Evolutionary conservation across 2,113 vertebrate species (phyloP).

Genomic region (Arvicanthis niloticus): DNA sequence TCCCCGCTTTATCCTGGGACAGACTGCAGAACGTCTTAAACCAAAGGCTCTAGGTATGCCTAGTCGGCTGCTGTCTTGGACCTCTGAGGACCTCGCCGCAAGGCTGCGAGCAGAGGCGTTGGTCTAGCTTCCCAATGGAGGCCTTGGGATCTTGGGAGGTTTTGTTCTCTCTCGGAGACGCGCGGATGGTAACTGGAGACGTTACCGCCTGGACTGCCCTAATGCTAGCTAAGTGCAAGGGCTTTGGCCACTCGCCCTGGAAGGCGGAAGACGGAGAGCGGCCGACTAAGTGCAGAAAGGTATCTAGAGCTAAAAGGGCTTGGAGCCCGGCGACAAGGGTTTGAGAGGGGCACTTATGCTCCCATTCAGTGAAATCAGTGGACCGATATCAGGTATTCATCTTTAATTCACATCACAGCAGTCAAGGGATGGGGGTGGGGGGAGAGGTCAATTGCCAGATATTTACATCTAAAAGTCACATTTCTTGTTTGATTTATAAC

Average conservation of each 20-base stretch:
- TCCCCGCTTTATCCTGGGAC: not conserved
- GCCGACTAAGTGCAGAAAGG: not conserved
- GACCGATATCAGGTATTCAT: conserved; percentile 94
- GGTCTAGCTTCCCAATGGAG: not conserved
- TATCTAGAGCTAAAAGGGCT: conserved; percentile 10
- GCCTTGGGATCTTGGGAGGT: no score
- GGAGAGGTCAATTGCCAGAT: conserved; percentile 85
- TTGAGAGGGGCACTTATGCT: conserved; percentile 47
- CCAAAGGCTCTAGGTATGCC: not conserved
- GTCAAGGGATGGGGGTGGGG: conserved; percentile 87
- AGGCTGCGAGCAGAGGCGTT: not conserved
- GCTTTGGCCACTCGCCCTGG: not conserved
- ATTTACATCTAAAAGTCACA: conserved; percentile 99
- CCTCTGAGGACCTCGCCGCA: no score
- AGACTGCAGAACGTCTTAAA: not conserved
- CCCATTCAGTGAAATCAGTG: conserved; percentile 85
- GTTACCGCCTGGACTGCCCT: not conserved
- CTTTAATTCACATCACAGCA: conserved; percentile 98
- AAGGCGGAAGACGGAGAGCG: not conserved
- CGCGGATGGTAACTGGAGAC: not conserved
- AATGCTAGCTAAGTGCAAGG: not conserved
- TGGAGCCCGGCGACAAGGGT: conserved; percentile 54
- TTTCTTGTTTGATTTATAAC: conserved; percentile 91
- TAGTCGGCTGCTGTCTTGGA: not conserved
- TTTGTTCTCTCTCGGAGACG: not conserved